Conservation (phyloP, 2,113 vertebrate genomes). For the Bufo gargarizans region DNA sequence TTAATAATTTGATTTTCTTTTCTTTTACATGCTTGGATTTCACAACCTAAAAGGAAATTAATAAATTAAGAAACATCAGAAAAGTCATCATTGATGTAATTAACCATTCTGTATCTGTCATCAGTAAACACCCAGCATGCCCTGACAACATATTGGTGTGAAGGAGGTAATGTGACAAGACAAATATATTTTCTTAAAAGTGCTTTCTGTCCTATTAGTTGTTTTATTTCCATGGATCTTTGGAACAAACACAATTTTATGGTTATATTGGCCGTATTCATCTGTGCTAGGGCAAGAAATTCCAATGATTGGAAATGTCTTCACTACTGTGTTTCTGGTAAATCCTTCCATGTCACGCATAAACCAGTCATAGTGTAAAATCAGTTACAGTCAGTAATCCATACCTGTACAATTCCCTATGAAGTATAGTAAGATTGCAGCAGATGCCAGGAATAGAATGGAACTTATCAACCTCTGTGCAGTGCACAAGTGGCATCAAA, state of each 20-base stretch:
- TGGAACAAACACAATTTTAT: too few species aligned
- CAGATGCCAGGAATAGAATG: not conserved
- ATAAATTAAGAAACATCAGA: not conserved
- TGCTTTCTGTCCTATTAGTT: too few species aligned
- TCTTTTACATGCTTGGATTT: conserved; percentile 71
- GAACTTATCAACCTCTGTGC: too few species aligned
- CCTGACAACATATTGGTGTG: too few species aligned
- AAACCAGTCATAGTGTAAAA: not conserved
- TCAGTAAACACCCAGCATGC: too few species aligned
- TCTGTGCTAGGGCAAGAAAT: not conserved
- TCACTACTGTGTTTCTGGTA: not conserved
- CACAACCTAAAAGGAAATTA: conserved; percentile 78
- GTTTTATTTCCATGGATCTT: too few species aligned
- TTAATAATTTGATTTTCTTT: conserved; percentile 73
- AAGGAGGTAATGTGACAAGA: too few species aligned
- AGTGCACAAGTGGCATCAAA: too few species aligned
- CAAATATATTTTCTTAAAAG: too few species aligned
- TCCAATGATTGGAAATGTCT: too few species aligned
- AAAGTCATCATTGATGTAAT: not conserved
- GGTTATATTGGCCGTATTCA: too few species aligned
- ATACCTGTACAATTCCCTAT: not conserved
- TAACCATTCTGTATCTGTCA: too few species aligned
- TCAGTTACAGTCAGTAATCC: not conserved
- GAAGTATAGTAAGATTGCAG: not conserved
- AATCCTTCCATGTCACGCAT: not conserved